Percentiles rank a stretch among this genome's conserved stretches.
Evolutionary conservation across 2,113 vertebrate genomes (phyloP).

Genomic region (Oxygymnocypris stewartii): DNA sequence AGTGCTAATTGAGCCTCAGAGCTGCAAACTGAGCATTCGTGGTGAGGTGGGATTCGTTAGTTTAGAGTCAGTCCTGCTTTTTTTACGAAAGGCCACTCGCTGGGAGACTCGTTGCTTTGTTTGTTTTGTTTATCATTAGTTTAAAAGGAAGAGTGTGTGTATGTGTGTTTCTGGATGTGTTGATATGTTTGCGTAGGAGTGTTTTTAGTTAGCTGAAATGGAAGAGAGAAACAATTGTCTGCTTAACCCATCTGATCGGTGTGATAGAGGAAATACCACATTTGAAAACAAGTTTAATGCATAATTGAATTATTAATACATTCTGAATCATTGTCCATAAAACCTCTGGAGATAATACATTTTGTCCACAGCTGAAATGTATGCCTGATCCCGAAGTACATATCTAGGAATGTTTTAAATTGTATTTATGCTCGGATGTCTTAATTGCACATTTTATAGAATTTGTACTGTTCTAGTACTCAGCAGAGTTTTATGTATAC

Average conservation of each 20-base stretch:
- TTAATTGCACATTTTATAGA: not conserved
- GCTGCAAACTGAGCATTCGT: conserved; percentile 4
- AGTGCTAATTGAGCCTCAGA: conserved; percentile 15
- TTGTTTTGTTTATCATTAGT: conserved; percentile 16
- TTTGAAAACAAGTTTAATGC: not conserved
- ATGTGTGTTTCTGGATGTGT: conserved; percentile 17
- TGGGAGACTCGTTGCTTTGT: conserved; percentile 16
- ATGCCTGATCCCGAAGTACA: not conserved
- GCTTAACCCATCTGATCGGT: not conserved
- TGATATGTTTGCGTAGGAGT: conserved; percentile 3
- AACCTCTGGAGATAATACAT: not conserved
- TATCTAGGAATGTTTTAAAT: not conserved
- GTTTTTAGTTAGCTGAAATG: conserved; percentile 30
- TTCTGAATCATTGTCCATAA: not conserved
- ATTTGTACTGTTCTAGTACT: not conserved
- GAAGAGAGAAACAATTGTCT: not conserved
- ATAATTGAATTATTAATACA: not conserved
- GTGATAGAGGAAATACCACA: not conserved
- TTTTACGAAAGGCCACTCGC: not conserved
- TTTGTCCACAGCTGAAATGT: not conserved
- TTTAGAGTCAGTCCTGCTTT: conserved; percentile 15
- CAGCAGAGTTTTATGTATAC: not conserved
- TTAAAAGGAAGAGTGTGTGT: conserved; percentile 5
- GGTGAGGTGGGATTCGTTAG: conserved; percentile 24
- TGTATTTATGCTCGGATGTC: not conserved